A percentile compares a stretch with the other conserved stretches of the same genome.
Conservation (phyloP, 2,797 vertebrate species). For the Poeciliopsis turneri region DNA sequence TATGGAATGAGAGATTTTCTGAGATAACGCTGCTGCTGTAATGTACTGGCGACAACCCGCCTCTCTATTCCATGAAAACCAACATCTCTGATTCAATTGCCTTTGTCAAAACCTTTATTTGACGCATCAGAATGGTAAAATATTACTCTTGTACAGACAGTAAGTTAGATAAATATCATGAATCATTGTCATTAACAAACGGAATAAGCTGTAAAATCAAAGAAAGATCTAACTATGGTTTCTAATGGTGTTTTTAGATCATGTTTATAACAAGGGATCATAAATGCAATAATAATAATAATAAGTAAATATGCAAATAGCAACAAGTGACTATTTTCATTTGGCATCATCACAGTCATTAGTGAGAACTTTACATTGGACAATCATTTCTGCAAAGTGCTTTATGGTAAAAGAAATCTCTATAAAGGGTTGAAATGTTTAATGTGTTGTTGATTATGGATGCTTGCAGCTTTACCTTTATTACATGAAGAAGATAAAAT, state of each 20-base stretch:
- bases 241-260: slow-evolving; percentile 27
- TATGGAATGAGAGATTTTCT: not conserved
- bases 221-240: slow-evolving; percentile 47
- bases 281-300: slow-evolving; percentile 58
- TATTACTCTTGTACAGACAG: slow-evolving; percentile 73
- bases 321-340: slow-evolving; percentile 66
- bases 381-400: slow-evolving; percentile 82
- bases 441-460: slow-evolving; percentile 22
- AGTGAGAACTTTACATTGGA: slow-evolving; percentile 70
- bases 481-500: slow-evolving; percentile 27
- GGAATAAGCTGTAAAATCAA: slow-evolving; percentile 61
- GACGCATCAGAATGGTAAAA: slow-evolving; percentile 76
- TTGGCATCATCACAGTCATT: slow-evolving; percentile 77
- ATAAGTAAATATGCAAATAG: slow-evolving; percentile 69
- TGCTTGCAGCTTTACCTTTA: slow-evolving; percentile 29
- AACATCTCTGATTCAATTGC: slow-evolving; percentile 31
- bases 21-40: not conserved
- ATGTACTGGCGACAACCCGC: not conserved
- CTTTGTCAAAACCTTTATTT: slow-evolving; percentile 72
- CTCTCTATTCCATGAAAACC: not conserved
- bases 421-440: slow-evolving; percentile 43
- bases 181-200: slow-evolving; percentile 67
- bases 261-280: slow-evolving; percentile 55
- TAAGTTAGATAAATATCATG: slow-evolving; percentile 73
- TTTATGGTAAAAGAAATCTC: slow-evolving; percentile 63